These are phyloP conservation scores for Cheilosia soror DNA, from an alignment of 2,888 invertebrate species.

Conservation along the genomic window DNA sequence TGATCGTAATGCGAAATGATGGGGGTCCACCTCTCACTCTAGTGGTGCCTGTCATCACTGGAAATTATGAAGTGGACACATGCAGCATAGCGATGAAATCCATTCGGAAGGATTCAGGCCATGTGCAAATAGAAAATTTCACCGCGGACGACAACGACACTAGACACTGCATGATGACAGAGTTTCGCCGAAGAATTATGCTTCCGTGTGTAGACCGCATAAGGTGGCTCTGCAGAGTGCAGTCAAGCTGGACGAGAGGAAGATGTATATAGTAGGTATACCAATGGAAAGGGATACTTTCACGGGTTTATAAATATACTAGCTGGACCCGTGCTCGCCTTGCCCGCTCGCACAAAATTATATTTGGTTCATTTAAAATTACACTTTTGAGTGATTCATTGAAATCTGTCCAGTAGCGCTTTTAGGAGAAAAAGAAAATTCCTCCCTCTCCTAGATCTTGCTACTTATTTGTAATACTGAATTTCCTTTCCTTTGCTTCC, in stretches of 20 bases:
- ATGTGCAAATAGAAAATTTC: constrained; percentile 67
- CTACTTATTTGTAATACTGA: too few species aligned
- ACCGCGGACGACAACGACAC: constrained; percentile 29
- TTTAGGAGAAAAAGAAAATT: too few species aligned
- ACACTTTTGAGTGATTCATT: too few species aligned
- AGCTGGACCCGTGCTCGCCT: too few species aligned
- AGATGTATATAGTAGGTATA: background rate
- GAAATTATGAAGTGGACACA: constrained; percentile 74
- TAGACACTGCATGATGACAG: constrained; percentile 35
- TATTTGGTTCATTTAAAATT: too few species aligned
- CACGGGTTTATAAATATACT: background rate
- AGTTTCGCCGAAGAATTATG: constrained; percentile 64
- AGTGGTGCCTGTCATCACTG: constrained; percentile 67
- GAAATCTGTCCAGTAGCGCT: too few species aligned
- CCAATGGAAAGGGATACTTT: constrained; percentile 20
- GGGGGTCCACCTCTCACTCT: constrained; percentile 73
- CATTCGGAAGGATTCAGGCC: constrained; percentile 74
- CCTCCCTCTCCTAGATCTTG: too few species aligned
- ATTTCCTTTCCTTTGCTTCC: too few species aligned
- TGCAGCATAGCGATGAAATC: constrained; percentile 73
- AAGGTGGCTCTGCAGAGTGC: constrained; percentile 7
- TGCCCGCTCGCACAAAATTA: too few species aligned
- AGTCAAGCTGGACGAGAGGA: background rate
- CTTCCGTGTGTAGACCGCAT: constrained; percentile 71
- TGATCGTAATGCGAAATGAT: constrained; percentile 72